phyloP scores from a whole-genome alignment of 2,113 vertebrate species.

The Lethenteron reissneri region DNA sequence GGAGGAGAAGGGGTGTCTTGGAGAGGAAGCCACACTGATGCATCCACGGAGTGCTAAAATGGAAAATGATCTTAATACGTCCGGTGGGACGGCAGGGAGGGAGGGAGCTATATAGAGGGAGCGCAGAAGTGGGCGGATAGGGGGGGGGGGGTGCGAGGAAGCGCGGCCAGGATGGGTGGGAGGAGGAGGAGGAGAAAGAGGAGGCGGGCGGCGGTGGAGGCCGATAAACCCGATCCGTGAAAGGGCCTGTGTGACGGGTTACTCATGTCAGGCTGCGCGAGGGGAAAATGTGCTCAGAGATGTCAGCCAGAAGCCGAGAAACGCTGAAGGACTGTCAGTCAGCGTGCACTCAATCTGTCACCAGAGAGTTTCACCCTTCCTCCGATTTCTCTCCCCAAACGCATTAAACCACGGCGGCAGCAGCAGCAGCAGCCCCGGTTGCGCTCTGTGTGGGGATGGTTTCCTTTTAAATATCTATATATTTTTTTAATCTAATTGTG shows the following conservation, averaged over 20 bases:
- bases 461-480: no score
- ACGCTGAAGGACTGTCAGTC: slow-evolving; percentile 5
- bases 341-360: background rate
- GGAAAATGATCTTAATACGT: slow-evolving; percentile 6
- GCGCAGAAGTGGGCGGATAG: no score
- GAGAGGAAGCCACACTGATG: slow-evolving; percentile 1
- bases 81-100: background rate
- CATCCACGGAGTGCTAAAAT: background rate
- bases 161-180: no score
- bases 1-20: background rate
- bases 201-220: background rate
- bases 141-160: no score
- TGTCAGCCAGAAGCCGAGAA: slow-evolving; percentile 4
- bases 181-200: background rate
- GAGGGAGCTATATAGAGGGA: no score
- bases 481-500: no score
- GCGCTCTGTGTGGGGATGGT: no score
- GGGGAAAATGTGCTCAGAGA: background rate
- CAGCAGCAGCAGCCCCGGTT: no score
- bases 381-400: background rate
- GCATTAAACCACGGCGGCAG: no score
- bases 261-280: background rate
- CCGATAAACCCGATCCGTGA: slow-evolving; percentile 3
- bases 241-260: slow-evolving; percentile 4
- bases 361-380: background rate